Percentiles rank a stretch among this genome's conserved stretches.
phyloP scores from a whole-genome alignment of 2,113 vertebrate genomes.

The Rhipidura dahli region DNA sequence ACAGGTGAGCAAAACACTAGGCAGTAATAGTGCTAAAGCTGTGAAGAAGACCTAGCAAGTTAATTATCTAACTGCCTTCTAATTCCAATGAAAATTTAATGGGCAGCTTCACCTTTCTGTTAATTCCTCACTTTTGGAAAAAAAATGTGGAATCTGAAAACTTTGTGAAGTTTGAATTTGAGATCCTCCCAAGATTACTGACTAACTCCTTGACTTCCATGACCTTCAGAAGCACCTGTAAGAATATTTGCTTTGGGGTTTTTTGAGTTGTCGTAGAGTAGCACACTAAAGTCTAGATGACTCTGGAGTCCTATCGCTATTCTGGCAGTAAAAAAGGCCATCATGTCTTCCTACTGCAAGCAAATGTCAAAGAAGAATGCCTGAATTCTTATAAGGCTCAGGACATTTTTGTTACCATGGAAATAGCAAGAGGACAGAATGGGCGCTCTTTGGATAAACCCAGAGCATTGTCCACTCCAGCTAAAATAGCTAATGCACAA shows the following conservation, averaged over 20 bases:
- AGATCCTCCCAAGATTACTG: not conserved
- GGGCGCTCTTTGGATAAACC: not conserved
- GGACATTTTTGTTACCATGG: constrained; percentile 27
- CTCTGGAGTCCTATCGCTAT: not conserved
- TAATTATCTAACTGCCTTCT: not conserved
- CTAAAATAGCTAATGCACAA: not conserved
- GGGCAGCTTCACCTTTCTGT: not conserved
- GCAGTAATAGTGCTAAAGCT: not conserved
- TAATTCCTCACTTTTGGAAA: not conserved
- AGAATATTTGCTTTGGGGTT: not conserved
- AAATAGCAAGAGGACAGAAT: not conserved
- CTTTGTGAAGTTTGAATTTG: not conserved
- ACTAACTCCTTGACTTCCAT: not conserved
- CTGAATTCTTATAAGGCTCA: not conserved
- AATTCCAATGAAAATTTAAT: not conserved
- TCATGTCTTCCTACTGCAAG: not conserved
- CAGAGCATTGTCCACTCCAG: not conserved
- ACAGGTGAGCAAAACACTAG: constrained; percentile 16
- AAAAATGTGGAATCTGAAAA: not conserved
- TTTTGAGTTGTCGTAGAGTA: not conserved
- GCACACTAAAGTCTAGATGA: not conserved
- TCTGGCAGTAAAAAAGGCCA: not conserved
- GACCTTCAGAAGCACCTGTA: not conserved
- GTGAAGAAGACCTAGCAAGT: not conserved
- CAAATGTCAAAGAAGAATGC: not conserved